These are phyloP conservation scores for Rhagoletis zephyria DNA, from an alignment of 1,140 invertebrate genomes.

Conservation along the genomic window DNA sequence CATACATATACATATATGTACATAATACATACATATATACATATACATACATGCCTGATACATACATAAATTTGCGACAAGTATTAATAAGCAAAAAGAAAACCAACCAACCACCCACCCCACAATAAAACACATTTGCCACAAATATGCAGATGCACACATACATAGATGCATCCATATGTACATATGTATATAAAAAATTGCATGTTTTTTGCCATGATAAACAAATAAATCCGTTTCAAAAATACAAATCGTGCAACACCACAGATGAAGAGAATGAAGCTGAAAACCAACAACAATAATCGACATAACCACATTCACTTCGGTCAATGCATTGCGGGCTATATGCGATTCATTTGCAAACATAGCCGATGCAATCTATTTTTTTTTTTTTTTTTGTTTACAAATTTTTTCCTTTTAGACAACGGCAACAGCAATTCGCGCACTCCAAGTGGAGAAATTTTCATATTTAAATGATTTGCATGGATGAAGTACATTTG, in stretches of 20 bases:
- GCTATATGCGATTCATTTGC: constrained; percentile 19
- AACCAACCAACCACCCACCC: neutral
- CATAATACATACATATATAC: too few species aligned
- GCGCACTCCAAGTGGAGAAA: too few species aligned
- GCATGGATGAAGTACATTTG: too few species aligned
- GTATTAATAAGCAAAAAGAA: neutral
- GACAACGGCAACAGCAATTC: too few species aligned
- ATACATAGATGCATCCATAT: neutral
- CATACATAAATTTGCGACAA: neutral
- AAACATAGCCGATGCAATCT: constrained; percentile 2
- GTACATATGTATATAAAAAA: neutral
- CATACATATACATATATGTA: too few species aligned
- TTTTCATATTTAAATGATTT: too few species aligned
- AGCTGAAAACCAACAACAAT: constrained; percentile 30
- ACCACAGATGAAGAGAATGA: neutral
- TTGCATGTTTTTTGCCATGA: neutral
- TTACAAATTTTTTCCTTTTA: too few species aligned
- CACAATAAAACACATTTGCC: neutral
- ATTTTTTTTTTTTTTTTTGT: too few species aligned
- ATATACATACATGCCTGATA: too few species aligned
- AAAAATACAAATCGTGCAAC: neutral
- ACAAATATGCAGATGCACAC: neutral
- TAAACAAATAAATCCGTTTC: neutral
- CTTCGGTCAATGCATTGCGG: constrained; percentile 21
- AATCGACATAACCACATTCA: constrained; percentile 38